phyloP scores from a whole-genome alignment of 2,888 invertebrate species.

The Zaprionus lineosus region DNA sequence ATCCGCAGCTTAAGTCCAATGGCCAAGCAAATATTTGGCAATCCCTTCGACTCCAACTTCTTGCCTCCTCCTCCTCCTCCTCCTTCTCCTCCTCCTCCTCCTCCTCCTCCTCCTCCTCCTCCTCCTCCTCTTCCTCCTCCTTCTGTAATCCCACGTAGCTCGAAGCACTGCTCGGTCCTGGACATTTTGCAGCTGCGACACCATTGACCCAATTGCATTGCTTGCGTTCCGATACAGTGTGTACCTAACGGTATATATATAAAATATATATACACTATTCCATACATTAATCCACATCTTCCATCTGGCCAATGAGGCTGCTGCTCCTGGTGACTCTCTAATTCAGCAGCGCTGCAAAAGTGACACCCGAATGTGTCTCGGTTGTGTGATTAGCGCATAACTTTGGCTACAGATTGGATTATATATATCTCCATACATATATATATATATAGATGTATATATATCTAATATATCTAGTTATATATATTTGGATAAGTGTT shows the following conservation, averaged over 20 bases:
- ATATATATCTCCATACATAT: too few relatives aligned
- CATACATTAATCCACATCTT: too few relatives aligned
- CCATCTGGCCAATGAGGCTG: too few relatives aligned
- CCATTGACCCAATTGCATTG: slow-evolving; percentile 27
- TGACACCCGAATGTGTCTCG: slow-evolving; percentile 44
- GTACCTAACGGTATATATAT: background rate
- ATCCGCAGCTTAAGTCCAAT: too few relatives aligned
- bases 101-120: too few relatives aligned
- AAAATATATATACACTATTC: slow-evolving; percentile 4
- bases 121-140: too few relatives aligned
- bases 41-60: too few relatives aligned
- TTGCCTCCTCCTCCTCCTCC: too few relatives aligned
- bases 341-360: slow-evolving; percentile 50
- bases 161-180: too few relatives aligned
- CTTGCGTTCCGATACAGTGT: background rate
- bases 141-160: too few relatives aligned
- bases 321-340: slow-evolving; percentile 24
- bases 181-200: background rate
- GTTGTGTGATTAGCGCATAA: slow-evolving; percentile 57
- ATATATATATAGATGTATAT: slow-evolving; percentile 2
- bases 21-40: too few relatives aligned
- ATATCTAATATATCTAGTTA: slow-evolving; percentile 5
- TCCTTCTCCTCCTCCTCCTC: too few relatives aligned
- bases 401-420: slow-evolving; percentile 16
- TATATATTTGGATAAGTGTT: slow-evolving; percentile 11